Conservation (phyloP, 1,140 invertebrate genomes). For the Musca vetustissima region DNA sequence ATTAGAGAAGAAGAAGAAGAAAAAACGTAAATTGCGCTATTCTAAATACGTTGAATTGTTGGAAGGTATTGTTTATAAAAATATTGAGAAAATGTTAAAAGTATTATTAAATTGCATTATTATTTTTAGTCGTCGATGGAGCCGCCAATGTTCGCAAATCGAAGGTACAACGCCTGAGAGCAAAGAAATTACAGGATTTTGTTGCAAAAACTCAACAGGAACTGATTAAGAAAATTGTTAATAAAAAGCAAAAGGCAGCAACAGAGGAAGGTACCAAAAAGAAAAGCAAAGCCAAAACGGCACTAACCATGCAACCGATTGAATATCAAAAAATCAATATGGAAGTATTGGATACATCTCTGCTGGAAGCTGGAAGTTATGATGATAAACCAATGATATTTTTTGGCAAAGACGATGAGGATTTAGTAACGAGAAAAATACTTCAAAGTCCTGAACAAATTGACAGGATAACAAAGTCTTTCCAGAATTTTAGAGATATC, state of each 20-base stretch:
- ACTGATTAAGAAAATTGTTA: slow-evolving; percentile 46
- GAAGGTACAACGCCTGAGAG: slow-evolving; percentile 64
- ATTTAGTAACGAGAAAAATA: slow-evolving; percentile 38
- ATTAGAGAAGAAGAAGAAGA: slow-evolving; percentile 40
- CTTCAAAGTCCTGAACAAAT: slow-evolving; percentile 42
- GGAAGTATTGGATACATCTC: slow-evolving; percentile 40
- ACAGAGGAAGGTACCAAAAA: slow-evolving; percentile 51
- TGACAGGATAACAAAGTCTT: slow-evolving; percentile 47
- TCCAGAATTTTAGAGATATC: slow-evolving; percentile 47
- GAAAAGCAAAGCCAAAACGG: slow-evolving; percentile 28
- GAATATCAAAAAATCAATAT: slow-evolving; percentile 48
- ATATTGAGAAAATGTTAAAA: too few species aligned
- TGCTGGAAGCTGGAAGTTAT: slow-evolving; percentile 40
- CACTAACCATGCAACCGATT: slow-evolving; percentile 35
- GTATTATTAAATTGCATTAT: too few species aligned
- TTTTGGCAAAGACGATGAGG: slow-evolving; percentile 45
- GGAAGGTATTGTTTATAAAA: slow-evolving; percentile 36
- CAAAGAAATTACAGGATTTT: slow-evolving; percentile 65
- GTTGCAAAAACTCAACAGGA: slow-evolving; percentile 60
- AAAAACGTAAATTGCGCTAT: slow-evolving; percentile 44
- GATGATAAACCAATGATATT: slow-evolving; percentile 51
- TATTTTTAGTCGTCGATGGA: slow-evolving; percentile 62
- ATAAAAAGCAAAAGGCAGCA: slow-evolving; percentile 31
- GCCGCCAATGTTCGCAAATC: slow-evolving; percentile 65
- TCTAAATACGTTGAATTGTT: slow-evolving; percentile 50